Percentiles rank a stretch among this genome's conserved stretches.
Conservation (phyloP, 2,888 invertebrate genomes). For the Pseudococcus viburni region DNA sequence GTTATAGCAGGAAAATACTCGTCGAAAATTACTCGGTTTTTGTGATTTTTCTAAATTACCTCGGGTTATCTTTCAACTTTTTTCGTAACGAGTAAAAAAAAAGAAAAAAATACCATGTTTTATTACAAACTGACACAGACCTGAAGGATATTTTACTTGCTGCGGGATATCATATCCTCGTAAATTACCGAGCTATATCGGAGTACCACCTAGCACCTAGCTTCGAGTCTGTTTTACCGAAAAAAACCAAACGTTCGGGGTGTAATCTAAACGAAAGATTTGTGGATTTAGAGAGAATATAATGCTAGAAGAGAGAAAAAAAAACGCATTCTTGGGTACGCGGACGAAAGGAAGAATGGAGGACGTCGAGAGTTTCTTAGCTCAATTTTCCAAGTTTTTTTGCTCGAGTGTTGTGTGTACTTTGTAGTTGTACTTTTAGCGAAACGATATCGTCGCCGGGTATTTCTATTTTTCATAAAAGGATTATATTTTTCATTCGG, state of each 20-base stretch:
- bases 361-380: not conserved
- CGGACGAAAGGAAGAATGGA: not conserved
- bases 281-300: not conserved
- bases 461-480: not conserved
- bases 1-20: not conserved
- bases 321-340: not conserved
- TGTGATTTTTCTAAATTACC: slow-evolving; percentile 10
- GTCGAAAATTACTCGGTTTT: not conserved
- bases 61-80: slow-evolving; percentile 15
- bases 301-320: not conserved
- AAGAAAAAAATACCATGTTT: not conserved
- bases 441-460: not conserved
- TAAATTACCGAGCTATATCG: not conserved
- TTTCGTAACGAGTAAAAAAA: not conserved
- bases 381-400: not conserved
- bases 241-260: not conserved
- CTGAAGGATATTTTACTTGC: slow-evolving; percentile 19
- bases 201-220: not conserved
- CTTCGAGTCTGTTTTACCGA: not conserved
- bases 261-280: slow-evolving; percentile 1
- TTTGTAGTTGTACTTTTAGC: not conserved
- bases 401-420: not conserved
- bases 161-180: not conserved
- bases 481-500: not conserved
- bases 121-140: slow-evolving; percentile 19